Conservation (phyloP, 2,797 vertebrate species). For the Dendrocincla tyrannina region DNA sequence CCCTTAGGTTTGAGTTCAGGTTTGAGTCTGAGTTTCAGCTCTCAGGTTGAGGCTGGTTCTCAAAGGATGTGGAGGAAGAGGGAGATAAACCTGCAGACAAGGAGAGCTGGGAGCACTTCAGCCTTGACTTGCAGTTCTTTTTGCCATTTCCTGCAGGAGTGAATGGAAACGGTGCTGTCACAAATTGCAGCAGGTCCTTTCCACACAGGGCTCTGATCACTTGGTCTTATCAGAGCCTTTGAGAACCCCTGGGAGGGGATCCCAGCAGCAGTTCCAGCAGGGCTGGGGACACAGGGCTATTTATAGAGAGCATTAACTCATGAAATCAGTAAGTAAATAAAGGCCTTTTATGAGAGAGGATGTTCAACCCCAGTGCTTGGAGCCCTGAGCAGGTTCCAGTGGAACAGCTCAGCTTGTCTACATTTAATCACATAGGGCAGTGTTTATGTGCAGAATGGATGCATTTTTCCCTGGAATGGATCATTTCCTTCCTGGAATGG, state of each 20-base stretch:
- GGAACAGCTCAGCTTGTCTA: not conserved
- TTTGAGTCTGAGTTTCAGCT: not conserved
- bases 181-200: not conserved
- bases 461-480: not conserved
- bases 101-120: not conserved
- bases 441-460: not conserved
- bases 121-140: not conserved
- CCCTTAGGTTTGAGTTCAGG: too few species aligned
- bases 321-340: not conserved
- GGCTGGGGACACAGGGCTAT: not conserved
- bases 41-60: not conserved
- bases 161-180: not conserved
- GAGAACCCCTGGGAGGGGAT: not conserved
- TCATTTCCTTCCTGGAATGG: too few species aligned
- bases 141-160: not conserved
- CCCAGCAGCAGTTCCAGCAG: not conserved
- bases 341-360: not conserved
- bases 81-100: not conserved
- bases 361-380: not conserved
- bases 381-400: not conserved
- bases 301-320: not conserved
- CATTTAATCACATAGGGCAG: rapidly evolving
- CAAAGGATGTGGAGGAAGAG: not conserved
- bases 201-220: not conserved
- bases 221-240: not conserved